These are phyloP conservation scores for Sphecodes monilicornis DNA, from an alignment of 2,888 invertebrate genomes.

Conservation along the genomic window DNA sequence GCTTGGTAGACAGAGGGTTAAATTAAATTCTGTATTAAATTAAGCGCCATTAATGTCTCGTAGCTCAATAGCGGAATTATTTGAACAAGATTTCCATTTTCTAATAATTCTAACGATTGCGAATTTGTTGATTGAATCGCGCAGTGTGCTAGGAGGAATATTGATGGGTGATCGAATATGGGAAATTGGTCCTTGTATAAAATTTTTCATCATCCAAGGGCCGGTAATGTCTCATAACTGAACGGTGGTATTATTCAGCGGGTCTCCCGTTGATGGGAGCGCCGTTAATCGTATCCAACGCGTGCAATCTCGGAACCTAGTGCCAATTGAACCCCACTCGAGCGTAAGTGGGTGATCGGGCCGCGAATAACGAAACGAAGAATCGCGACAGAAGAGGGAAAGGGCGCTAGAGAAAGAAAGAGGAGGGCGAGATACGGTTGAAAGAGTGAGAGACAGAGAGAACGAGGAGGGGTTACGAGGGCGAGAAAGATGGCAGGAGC, in stretches of 20 bases:
- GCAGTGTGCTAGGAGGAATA: neutral
- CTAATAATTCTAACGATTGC: neutral
- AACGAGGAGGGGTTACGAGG: conserved; percentile 19
- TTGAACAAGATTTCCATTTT: neutral
- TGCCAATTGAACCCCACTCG: conserved; percentile 63
- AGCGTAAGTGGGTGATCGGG: conserved; percentile 69
- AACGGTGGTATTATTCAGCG: conserved; percentile 4
- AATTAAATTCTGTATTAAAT: too few relatives aligned
- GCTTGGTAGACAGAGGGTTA: too few relatives aligned
- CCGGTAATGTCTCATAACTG: neutral
- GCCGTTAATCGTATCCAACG: conserved; percentile 57
- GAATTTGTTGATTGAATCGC: too few relatives aligned
- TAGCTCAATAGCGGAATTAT: too few relatives aligned
- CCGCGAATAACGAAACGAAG: conserved; percentile 72
- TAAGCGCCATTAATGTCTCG: too few relatives aligned
- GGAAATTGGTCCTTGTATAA: neutral
- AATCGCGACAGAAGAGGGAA: conserved; percentile 58
- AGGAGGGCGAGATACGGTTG: neutral
- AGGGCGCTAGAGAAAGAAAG: conserved; percentile 31
- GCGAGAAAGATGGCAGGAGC: conserved; percentile 58
- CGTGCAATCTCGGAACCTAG: conserved; percentile 48
- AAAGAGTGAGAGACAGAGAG: conserved; percentile 11
- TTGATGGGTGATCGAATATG: neutral
- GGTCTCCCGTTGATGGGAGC: conserved; percentile 11
- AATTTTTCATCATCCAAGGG: neutral